phyloP scores from a whole-genome alignment of 2,888 invertebrate genomes.

The Pasiphila rectangulata region DNA sequence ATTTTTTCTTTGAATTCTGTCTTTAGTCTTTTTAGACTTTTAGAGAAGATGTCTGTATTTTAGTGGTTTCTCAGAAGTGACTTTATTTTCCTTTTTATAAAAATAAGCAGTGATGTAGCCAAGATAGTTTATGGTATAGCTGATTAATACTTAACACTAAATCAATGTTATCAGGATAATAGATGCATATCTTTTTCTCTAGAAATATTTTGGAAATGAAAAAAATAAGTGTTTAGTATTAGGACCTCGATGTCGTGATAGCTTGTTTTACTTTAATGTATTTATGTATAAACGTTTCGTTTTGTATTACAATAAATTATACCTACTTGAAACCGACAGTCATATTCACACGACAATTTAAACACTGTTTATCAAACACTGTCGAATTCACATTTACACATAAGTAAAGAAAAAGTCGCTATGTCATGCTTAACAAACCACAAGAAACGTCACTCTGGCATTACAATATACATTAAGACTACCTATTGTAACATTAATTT shows the following conservation, averaged over 20 bases:
- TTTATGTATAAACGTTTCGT: conserved; percentile 28
- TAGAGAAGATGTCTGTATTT: conserved; percentile 28
- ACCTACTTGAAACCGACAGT: conserved; percentile 40
- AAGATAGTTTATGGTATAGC: conserved; percentile 62
- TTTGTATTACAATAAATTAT: conserved; percentile 47
- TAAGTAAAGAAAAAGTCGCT: conserved; percentile 31
- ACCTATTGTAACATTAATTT: conserved; percentile 58
- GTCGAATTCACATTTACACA: conserved; percentile 35
- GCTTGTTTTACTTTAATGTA: conserved; percentile 41
- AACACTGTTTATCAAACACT: conserved; percentile 35
- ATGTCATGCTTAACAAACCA: conserved; percentile 45
- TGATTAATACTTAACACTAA: conserved; percentile 47
- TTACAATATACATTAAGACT: conserved; percentile 46
- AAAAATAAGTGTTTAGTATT: conserved; percentile 68
- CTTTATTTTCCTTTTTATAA: conserved; percentile 31
- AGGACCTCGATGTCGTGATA: conserved; percentile 75
- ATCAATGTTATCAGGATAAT: conserved; percentile 73
- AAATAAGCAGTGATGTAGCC: conserved; percentile 64
- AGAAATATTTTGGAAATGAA: conserved; percentile 75
- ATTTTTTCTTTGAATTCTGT: conserved; percentile 14
- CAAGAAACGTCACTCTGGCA: conserved; percentile 63
- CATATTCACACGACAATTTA: conserved; percentile 37
- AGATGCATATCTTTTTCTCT: conserved; percentile 80
- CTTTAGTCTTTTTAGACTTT: conserved; percentile 23
- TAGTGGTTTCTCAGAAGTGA: conserved; percentile 17